Evolutionary conservation across 2,113 vertebrate genomes (phyloP), one percentile per base, ranked within the genome.

Genomic region (Myotis davidii): DNA sequence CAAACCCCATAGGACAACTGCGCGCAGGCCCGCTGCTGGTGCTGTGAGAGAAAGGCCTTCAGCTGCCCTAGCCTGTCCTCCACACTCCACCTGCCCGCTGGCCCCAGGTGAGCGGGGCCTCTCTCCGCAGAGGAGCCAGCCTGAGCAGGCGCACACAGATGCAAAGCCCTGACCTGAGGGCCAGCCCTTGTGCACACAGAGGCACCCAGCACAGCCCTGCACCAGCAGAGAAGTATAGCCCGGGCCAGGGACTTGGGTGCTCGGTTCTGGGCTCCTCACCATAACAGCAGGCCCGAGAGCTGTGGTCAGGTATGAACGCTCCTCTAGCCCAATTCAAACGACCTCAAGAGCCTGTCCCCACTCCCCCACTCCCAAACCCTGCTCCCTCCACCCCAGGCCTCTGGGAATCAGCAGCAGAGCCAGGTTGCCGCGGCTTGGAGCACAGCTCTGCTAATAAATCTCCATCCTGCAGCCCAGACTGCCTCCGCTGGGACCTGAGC

Each of bases 401-500:
- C 29, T 42, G 14, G 1, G 56, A 87, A 7, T 21, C 5, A 1
- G 48, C 87, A 5, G 50, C 65, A 37, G 14, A 85, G 84, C 96
- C 77, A 74, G 81, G 48, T 21, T 86, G 73, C 76, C 1, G 0
- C 0, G 18, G 79, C 77, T 83, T 97, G 96, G 85, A 90, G 70
- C 32, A 18, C 23, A 13, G 72, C 42, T 42, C 76, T 0, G 4
- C 90, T 95, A 90, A 97, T 97, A 85, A 96, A 97, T 94, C 83
- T 94, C 61, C 82, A 77, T 10, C 52, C 92, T 4, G 37, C 85
- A 94, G 77, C 32, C 84, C 81, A 85, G 94, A 92, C 91, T 82
- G 70, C 83, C 50, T 65, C 85, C 29, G 0, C 88, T 67, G 74
- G 87, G 96, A 93, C 70, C 6, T 59, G 56, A 85, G 81, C 1